Conservation (phyloP, 2,888 invertebrate species). For the Drosophila borborema region DNA sequence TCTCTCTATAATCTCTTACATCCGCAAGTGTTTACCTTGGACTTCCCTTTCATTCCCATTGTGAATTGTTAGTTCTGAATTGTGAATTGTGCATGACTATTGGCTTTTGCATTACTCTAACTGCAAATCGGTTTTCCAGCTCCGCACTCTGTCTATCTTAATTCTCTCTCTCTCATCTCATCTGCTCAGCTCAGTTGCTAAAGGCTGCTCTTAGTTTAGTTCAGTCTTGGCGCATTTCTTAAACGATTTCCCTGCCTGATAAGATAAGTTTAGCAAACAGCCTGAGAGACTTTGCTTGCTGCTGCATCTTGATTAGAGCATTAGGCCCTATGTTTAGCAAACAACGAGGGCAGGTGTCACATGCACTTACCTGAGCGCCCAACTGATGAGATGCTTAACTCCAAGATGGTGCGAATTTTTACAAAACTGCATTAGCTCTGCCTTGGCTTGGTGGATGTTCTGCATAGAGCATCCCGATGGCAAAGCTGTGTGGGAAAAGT, state of each 20-base stretch:
- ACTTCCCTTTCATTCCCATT: conserved; percentile 64
- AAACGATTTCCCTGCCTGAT: conserved; percentile 31
- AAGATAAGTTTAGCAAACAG: conserved; percentile 33
- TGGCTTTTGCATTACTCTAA: conserved; percentile 69
- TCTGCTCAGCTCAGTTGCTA: conserved; percentile 18
- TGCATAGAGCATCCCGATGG: neutral
- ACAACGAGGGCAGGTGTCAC: conserved; percentile 43
- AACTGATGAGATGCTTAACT: conserved; percentile 53
- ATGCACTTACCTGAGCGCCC: conserved; percentile 3
- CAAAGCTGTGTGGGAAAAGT: conserved; percentile 37
- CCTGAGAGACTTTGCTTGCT: conserved; percentile 27
- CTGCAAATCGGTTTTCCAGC: conserved; percentile 55
- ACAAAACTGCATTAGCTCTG: conserved; percentile 30
- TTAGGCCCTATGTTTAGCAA: conserved; percentile 59
- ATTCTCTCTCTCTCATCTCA: conserved; percentile 19
- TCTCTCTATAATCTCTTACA: conserved; percentile 70
- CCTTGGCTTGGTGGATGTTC: neutral
- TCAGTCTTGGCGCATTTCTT: conserved; percentile 55
- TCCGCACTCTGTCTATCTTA: neutral
- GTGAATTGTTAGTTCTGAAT: conserved; percentile 72
- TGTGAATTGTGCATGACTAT: conserved; percentile 75
- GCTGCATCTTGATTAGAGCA: conserved; percentile 55
- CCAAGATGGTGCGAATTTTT: conserved; percentile 40
- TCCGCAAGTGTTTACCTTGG: conserved; percentile 79
- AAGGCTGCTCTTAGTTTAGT: conserved; percentile 40